Conservation (phyloP, 2,888 invertebrate genomes). For the Xanthia icteritia region DNA sequence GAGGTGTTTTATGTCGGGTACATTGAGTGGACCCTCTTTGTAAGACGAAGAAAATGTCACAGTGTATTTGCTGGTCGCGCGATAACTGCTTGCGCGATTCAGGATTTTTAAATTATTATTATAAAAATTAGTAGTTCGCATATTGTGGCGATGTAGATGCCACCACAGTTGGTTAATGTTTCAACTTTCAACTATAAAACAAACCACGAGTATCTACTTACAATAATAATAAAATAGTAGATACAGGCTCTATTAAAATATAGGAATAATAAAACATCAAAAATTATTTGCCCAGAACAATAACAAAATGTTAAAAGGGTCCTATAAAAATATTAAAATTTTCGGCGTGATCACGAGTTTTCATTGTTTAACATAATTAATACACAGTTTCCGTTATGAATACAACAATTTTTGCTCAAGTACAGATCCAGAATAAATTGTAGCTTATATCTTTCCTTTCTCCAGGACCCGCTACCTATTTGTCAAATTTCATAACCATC, state of each 20-base stretch:
- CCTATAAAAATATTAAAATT: background rate
- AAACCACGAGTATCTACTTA: too few relatives aligned
- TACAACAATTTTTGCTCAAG: background rate
- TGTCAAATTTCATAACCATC: background rate
- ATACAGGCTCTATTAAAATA: background rate
- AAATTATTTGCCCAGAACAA: background rate
- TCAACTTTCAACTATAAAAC: too few relatives aligned
- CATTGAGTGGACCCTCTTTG: too few relatives aligned
- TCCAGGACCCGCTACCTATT: background rate
- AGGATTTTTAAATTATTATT: too few relatives aligned
- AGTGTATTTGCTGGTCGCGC: too few relatives aligned
- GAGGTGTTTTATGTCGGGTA: too few relatives aligned
- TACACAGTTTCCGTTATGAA: background rate
- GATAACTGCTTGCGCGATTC: too few relatives aligned
- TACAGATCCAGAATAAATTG: background rate
- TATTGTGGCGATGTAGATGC: too few relatives aligned
- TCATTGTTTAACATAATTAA: background rate
- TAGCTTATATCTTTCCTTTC: too few relatives aligned
- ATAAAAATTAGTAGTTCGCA: too few relatives aligned
- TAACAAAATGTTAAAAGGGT: slow-evolving; percentile 1
- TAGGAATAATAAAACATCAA: background rate
- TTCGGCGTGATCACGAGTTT: background rate
- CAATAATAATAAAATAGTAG: background rate
- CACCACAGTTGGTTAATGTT: too few relatives aligned
- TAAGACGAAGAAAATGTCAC: too few relatives aligned